A percentile compares a stretch with the other conserved stretches of the same genome.
phyloP scores from a whole-genome alignment of 1,140 invertebrate species.

The Microplitis mediator region DNA sequence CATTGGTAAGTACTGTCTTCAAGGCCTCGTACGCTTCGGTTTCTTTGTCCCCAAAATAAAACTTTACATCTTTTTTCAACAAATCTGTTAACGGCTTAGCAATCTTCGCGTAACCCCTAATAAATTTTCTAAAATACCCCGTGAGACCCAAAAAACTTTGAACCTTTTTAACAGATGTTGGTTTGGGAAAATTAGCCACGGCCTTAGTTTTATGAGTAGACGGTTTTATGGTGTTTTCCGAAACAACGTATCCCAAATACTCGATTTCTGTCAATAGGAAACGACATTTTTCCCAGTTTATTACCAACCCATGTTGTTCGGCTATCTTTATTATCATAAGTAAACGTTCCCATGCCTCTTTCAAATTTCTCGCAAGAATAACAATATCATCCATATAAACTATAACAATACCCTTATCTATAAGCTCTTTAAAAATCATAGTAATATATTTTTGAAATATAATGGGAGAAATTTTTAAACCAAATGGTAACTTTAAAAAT shows the following conservation, averaged over 20 bases:
- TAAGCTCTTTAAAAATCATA: conserved; percentile 7
- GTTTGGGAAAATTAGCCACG: not conserved
- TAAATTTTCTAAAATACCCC: conserved; percentile 3
- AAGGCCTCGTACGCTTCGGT: too few species aligned
- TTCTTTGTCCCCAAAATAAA: too few species aligned
- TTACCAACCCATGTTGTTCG: not conserved
- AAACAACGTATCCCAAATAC: not conserved
- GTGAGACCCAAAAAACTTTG: not conserved
- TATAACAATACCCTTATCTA: not conserved
- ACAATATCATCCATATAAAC: conserved; percentile 1
- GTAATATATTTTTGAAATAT: conserved; percentile 20
- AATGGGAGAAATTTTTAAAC: conserved; percentile 8
- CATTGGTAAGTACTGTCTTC: too few species aligned
- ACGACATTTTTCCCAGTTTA: conserved; percentile 1
- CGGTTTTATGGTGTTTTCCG: not conserved
- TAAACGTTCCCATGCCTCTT: conserved; percentile 2
- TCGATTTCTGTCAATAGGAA: not conserved
- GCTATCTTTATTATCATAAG: not conserved
- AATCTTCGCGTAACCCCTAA: not conserved
- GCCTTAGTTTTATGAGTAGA: not conserved
- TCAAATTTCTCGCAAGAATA: not conserved
- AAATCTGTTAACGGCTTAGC: not conserved
- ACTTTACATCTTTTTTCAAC: too few species aligned
- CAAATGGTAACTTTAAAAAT: conserved; percentile 19
- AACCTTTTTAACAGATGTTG: not conserved